Evolutionary conservation across 2,797 vertebrate species (phyloP).

Genomic region (Thalassophryne amazonica): DNA sequence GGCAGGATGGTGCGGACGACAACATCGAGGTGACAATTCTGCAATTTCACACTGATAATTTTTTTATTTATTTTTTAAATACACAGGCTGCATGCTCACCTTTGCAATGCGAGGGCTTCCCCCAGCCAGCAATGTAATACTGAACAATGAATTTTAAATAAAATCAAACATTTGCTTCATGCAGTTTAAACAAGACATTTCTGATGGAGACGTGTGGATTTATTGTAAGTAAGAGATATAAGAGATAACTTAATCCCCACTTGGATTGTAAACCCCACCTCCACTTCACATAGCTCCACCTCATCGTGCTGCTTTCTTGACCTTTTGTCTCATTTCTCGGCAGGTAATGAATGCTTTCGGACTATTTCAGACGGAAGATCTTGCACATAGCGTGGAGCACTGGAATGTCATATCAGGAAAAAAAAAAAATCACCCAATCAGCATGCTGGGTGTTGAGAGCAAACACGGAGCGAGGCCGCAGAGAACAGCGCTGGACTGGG

Average conservation of each 20-base stretch:
- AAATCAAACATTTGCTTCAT: conserved; percentile 84
- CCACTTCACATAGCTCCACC: conserved; percentile 67
- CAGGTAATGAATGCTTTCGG: conserved; percentile 80
- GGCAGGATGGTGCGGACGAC: conserved; percentile 54
- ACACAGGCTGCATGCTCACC: conserved; percentile 62
- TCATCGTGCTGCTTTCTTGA: conserved; percentile 65
- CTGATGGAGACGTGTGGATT: conserved; percentile 79
- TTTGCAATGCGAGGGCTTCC: conserved; percentile 65
- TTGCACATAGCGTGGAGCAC: conserved; percentile 63
- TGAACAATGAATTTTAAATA: conserved; percentile 79
- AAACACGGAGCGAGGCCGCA: conserved; percentile 74
- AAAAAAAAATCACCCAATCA: conserved; percentile 85
- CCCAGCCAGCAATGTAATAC: conserved; percentile 66
- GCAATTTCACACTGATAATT: conserved; percentile 65
- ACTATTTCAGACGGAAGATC: conserved; percentile 75
- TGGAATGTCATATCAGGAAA: conserved; percentile 81
- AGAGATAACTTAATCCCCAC: conserved; percentile 79
- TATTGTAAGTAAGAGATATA: conserved; percentile 82
- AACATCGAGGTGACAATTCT: conserved; percentile 63
- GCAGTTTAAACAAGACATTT: conserved; percentile 82
- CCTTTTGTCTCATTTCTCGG: conserved; percentile 79
- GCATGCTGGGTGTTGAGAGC: conserved; percentile 79
- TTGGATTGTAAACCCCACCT: conserved; percentile 77
- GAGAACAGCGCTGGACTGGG: conserved; percentile 61
- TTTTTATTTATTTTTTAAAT: no score